Percentiles rank a stretch among this genome's conserved stretches.
phyloP scores from a whole-genome alignment of 2,888 invertebrate genomes.

The Escarpia spicata region DNA sequence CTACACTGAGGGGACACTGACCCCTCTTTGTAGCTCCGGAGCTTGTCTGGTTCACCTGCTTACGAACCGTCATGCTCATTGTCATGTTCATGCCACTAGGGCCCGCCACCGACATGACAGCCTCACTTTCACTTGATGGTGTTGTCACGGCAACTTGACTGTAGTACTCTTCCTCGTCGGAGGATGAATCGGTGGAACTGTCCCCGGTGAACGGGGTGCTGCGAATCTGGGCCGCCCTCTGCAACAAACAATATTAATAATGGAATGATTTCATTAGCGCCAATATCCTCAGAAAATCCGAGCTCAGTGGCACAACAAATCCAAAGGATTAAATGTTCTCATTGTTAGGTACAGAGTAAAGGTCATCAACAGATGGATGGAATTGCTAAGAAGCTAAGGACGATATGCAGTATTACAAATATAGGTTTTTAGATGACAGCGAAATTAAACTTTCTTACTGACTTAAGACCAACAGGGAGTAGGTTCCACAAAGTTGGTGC shows the following conservation, averaged over 20 bases:
- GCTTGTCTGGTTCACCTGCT: conserved; percentile 58
- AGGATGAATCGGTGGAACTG: conserved; percentile 78
- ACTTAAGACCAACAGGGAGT: too few species aligned
- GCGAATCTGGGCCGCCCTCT: conserved; percentile 93
- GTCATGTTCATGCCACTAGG: conserved; percentile 66
- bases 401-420: too few species aligned
- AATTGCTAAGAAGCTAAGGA: too few species aligned
- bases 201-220: conserved; percentile 96
- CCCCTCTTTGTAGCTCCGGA: conserved; percentile 61
- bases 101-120: conserved; percentile 40
- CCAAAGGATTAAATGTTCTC: too few species aligned
- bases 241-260: conserved; percentile 36
- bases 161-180: conserved; percentile 79
- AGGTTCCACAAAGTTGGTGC: too few species aligned
- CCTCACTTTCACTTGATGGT: conserved; percentile 28
- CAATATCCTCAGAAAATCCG: too few species aligned
- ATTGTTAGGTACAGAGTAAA: too few species aligned
- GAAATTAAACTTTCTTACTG: too few species aligned
- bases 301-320: too few species aligned
- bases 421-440: too few species aligned
- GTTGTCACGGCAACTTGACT: conserved; percentile 27
- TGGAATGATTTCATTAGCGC: too few species aligned
- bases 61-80: conserved; percentile 54
- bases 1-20: conserved; percentile 33
- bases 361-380: too few species aligned